Evolutionary conservation across 2,113 vertebrate species (phyloP), one percentile per base, ranked within the genome.

Genomic region (Hippocampus comes): DNA sequence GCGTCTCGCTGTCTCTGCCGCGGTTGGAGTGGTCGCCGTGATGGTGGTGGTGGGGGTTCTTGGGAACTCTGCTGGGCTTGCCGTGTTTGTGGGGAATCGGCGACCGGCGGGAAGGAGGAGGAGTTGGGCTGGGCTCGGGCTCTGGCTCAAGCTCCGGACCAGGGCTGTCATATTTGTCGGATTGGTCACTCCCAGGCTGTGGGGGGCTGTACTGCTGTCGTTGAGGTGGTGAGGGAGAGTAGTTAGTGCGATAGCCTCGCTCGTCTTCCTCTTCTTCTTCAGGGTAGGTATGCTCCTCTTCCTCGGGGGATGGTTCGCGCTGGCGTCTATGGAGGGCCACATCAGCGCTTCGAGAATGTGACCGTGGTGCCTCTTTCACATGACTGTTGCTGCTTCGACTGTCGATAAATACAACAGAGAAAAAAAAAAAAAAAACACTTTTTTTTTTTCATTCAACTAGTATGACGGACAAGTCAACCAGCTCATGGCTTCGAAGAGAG

Each of bases 211-310:
- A 92, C 77, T 94, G 86, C 78, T 78, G 89, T 73, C 93, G 95
- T 48, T 86, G 86, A 0, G 90, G 89, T 0, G 93, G 90, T 0
- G 90, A 93, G 2, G 94, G 94, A 0, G 94, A 95, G 87, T 92
- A 94, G 41, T 90, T 89, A 0, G 92, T 91, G 63, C 91, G 92
- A 86, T 95, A 95, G 53, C 83, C 84, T 70, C 92, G 90, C 14
- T 93, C 49, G 4, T 92, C 90, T 53, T 93, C 94, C 66, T 91
- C 92, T 43, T 91, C 89, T 34, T 90, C 90, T 7, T 93, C 92
- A 17, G 48, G 48, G 10, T 87, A 74, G 30, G 84, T 11, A 48
- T 51, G 72, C 70, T 88, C 83, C 5, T 90, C 88, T 20, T 88
- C 91, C 20, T 89, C 90, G 0, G 91, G 89, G 20, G 94, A 93